These are phyloP conservation scores for Chironomus tepperi DNA, from an alignment of 1,140 invertebrate genomes.

Conservation along the genomic window DNA sequence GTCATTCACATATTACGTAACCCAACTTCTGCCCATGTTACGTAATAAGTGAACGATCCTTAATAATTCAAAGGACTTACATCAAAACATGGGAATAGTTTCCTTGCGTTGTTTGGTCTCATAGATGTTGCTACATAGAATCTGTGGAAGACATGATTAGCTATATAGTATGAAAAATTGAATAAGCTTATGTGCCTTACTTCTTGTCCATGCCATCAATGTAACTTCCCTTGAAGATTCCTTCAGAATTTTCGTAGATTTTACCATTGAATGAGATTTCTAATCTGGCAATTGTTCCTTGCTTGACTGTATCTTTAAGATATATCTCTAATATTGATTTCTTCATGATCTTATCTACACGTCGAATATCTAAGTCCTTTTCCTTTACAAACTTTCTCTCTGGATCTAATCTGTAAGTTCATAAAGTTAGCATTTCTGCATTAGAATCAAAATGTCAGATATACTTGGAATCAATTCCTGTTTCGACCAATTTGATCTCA, in stretches of 20 bases:
- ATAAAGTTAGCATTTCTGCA: not conserved
- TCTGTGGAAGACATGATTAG: constrained; percentile 37
- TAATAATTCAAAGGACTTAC: too few species aligned
- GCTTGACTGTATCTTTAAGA: constrained; percentile 44
- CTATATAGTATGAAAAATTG: constrained; percentile 27
- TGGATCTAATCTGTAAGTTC: not conserved
- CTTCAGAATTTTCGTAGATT: constrained; percentile 47
- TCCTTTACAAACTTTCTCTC: not conserved
- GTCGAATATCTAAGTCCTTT: constrained; percentile 28
- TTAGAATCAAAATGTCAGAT: not conserved
- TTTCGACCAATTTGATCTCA: constrained; percentile 33
- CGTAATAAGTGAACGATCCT: too few species aligned
- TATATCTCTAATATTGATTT: constrained; percentile 47
- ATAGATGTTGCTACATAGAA: constrained; percentile 64
- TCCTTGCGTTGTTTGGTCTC: constrained; percentile 69
- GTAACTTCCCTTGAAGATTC: constrained; percentile 53
- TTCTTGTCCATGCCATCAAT: constrained; percentile 42
- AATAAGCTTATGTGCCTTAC: too few species aligned
- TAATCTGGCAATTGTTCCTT: constrained; percentile 43
- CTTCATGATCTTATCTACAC: constrained; percentile 41
- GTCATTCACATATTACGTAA: too few species aligned
- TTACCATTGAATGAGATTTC: constrained; percentile 50
- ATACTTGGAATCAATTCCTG: constrained; percentile 36
- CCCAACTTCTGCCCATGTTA: too few species aligned
- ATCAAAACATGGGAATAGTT: constrained; percentile 88